Percentiles rank a stretch among this genome's conserved stretches.
Conservation (phyloP, 2,888 invertebrate species). For the Pachliopta kotzebuea region DNA sequence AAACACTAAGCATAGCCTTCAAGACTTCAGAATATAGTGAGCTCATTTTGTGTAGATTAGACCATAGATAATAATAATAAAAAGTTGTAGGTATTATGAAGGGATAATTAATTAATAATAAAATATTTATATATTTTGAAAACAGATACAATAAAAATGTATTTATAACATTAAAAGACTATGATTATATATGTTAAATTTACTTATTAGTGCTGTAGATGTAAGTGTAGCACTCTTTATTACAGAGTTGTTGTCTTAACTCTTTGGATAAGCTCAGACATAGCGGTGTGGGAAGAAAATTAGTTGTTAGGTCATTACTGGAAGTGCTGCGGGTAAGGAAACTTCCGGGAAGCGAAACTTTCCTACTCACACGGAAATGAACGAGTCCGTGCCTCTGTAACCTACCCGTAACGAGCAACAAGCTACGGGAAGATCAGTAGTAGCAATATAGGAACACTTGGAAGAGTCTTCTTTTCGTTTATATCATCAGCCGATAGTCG, state of each 20-base stretch:
- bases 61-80: too few relatives aligned
- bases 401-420: conserved; percentile 15
- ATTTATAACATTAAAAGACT: too few relatives aligned
- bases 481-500: too few relatives aligned
- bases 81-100: too few relatives aligned
- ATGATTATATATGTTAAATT: too few relatives aligned
- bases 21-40: too few relatives aligned
- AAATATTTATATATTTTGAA: too few relatives aligned
- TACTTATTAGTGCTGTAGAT: too few relatives aligned
- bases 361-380: conserved; percentile 10
- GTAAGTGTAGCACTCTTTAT: background rate
- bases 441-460: background rate
- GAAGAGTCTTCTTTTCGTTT: background rate
- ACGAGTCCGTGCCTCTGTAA: conserved; percentile 10
- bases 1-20: too few relatives aligned
- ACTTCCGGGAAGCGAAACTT: conserved; percentile 20
- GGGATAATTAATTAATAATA: too few relatives aligned
- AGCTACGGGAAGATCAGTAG: background rate
- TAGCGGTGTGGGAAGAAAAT: background rate
- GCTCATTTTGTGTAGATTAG: too few relatives aligned
- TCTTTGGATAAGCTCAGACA: background rate
- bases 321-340: conserved; percentile 14
- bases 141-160: too few relatives aligned
- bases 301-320: conserved; percentile 19
- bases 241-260: conserved; percentile 11